Conservation (phyloP, 1,140 invertebrate species). For the Drosophila watanabei region DNA sequence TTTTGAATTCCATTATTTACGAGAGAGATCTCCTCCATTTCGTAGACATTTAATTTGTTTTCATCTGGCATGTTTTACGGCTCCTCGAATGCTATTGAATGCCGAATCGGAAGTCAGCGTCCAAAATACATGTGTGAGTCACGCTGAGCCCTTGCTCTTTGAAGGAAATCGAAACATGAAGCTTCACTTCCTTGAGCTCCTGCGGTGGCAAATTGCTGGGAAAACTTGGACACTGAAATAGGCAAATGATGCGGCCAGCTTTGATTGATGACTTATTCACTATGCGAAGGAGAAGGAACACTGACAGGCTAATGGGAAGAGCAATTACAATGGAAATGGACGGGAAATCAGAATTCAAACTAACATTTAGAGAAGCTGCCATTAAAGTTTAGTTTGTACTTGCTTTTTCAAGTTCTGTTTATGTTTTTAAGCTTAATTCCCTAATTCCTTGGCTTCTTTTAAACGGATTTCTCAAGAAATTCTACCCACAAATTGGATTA, state of each 20-base stretch:
- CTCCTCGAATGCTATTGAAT: not conserved
- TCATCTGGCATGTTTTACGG: constrained; percentile 41
- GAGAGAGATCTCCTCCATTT: constrained; percentile 48
- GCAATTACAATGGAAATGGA: constrained; percentile 11
- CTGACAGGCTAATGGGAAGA: constrained; percentile 23
- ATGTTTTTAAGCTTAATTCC: not conserved
- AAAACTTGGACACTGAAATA: constrained; percentile 29
- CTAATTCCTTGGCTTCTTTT: not conserved
- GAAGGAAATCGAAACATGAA: constrained; percentile 47
- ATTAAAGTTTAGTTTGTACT: not conserved
- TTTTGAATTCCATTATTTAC: constrained; percentile 54
- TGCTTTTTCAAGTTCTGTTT: not conserved
- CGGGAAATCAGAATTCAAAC: not conserved
- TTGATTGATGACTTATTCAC: constrained; percentile 52
- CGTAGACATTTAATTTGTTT: constrained; percentile 65
- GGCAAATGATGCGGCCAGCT: constrained; percentile 38
- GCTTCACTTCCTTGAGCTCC: constrained; percentile 28
- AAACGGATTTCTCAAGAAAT: not conserved
- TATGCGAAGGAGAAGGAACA: not conserved
- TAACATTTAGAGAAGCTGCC: not conserved
- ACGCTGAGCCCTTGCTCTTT: not conserved
- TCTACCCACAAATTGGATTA: constrained; percentile 5
- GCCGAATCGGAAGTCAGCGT: constrained; percentile 23
- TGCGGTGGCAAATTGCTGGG: constrained; percentile 28
- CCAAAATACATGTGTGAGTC: constrained; percentile 63